These are phyloP conservation scores for Agrenia bidenticulata DNA, from an alignment of 2,888 invertebrate species.

Conservation along the genomic window DNA sequence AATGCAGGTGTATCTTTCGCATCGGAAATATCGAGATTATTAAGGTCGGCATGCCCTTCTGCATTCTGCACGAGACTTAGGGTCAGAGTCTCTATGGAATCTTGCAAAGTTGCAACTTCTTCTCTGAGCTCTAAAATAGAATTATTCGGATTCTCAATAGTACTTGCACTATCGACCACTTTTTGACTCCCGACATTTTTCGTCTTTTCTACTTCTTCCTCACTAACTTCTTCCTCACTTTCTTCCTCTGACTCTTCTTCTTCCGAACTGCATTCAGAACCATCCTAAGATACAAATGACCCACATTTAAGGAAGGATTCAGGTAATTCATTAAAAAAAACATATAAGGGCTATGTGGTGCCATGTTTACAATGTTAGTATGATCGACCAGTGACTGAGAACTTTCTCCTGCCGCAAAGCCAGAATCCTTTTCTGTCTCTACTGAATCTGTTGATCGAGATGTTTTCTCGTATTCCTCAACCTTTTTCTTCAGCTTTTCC, in stretches of 20 bases:
- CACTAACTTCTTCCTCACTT: conserved; percentile 24
- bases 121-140: conserved; percentile 32
- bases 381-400: conserved; percentile 14
- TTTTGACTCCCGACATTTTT: conserved; percentile 35
- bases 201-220: conserved; percentile 44
- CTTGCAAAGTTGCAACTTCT: conserved; percentile 42
- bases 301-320: not conserved
- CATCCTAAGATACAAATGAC: not conserved
- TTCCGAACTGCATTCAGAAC: conserved; percentile 2
- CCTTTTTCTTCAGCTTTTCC: conserved; percentile 30
- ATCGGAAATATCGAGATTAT: not conserved
- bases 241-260: not conserved
- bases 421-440: conserved; percentile 18
- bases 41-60: not conserved
- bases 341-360: not conserved
- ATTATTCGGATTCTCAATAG: not conserved
- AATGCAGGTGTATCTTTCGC: not conserved
- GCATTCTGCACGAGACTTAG: conserved; percentile 26
- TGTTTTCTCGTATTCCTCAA: conserved; percentile 28
- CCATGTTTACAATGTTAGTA: conserved; percentile 18
- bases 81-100: conserved; percentile 44
- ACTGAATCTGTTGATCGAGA: conserved; percentile 5
- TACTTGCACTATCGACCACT: conserved; percentile 22
- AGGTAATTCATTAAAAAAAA: not conserved
- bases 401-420: not conserved